phyloP scores from a whole-genome alignment of 2,888 invertebrate species.

The Protophormia terraenovae region DNA sequence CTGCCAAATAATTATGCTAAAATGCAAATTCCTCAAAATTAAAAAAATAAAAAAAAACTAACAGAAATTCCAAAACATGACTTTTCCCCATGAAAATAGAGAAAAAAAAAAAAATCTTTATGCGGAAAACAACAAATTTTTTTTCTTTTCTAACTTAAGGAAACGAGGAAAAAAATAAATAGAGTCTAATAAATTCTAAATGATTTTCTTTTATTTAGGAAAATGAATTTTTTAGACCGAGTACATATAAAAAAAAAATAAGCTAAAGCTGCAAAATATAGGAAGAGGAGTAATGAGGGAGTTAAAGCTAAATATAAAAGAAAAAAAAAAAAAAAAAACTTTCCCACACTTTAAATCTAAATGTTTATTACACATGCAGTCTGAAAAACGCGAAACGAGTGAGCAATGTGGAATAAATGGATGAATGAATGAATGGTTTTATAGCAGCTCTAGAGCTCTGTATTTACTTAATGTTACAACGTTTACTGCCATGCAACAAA shows the following conservation, averaged over 20 bases:
- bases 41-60: not conserved
- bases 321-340: conserved; percentile 15
- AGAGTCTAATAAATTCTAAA: conserved; percentile 47
- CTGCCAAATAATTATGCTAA: conserved; percentile 46
- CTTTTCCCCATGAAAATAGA: conserved; percentile 19
- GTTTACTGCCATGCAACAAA: conserved; percentile 19
- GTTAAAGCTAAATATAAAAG: not conserved
- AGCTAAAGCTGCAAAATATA: not conserved
- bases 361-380: conserved; percentile 49
- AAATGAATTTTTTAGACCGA: not conserved
- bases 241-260: not conserved
- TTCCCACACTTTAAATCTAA: conserved; percentile 63
- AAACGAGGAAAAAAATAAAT: conserved; percentile 18
- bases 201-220: conserved; percentile 52
- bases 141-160: conserved; percentile 21
- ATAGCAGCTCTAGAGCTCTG: conserved; percentile 19
- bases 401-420: conserved; percentile 23
- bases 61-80: conserved; percentile 39
- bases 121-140: conserved; percentile 19
- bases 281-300: not conserved
- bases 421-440: conserved; percentile 20
- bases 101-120: not conserved
- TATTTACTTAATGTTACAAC: conserved; percentile 29
- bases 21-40: not conserved
- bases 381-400: conserved; percentile 36